Conservation (phyloP, 2,888 invertebrate genomes). For the Achlya flavicornis region DNA sequence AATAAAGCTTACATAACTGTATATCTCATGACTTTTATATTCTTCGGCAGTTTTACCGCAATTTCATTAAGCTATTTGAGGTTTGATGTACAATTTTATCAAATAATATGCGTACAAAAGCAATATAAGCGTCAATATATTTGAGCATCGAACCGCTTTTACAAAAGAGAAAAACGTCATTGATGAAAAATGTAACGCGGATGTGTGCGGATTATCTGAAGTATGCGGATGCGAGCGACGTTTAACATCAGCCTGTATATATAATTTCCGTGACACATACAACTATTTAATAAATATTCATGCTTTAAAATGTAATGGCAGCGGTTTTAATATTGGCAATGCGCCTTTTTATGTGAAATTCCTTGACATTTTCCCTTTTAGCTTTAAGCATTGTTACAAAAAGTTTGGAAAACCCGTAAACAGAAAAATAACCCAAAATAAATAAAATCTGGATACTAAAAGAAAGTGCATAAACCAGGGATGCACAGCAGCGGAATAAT, state of each 20-base stretch:
- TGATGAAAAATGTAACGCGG: not conserved
- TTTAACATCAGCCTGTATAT: not conserved
- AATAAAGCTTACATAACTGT: too few species aligned
- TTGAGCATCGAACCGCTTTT: not conserved
- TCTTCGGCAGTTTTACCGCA: too few species aligned
- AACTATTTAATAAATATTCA: constrained; percentile 1
- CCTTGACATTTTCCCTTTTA: not conserved
- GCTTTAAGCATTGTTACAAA: too few species aligned
- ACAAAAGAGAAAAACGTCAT: not conserved
- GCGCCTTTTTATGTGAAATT: not conserved
- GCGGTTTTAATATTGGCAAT: not conserved
- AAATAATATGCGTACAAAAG: not conserved
- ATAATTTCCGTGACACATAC: not conserved
- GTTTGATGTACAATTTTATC: too few species aligned
- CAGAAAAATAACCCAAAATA: not conserved
- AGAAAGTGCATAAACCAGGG: constrained; percentile 1
- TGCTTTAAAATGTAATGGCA: not conserved
- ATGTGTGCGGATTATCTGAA: not conserved
- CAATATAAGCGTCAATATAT: not conserved
- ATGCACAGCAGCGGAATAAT: not conserved
- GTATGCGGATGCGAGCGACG: not conserved
- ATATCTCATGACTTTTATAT: too few species aligned
- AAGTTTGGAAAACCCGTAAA: not conserved
- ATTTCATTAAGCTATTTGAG: too few species aligned
- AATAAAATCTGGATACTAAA: not conserved